These are phyloP conservation scores for Taeniopygia guttata DNA, from an alignment of 2,797 vertebrate species.

Conservation along the genomic window DNA sequence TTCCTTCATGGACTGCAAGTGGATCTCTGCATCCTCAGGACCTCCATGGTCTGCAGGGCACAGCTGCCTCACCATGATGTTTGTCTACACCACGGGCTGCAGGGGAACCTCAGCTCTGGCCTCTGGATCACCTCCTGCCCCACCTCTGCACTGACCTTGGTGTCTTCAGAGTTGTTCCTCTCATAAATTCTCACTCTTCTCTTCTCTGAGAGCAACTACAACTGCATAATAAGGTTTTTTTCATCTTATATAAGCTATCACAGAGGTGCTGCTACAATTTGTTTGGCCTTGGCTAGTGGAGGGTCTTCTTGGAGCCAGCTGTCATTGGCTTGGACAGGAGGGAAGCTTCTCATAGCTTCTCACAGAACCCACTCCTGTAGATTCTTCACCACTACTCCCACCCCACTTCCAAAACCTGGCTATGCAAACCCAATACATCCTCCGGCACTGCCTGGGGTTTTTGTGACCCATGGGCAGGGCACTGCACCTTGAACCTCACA, in stretches of 20 bases:
- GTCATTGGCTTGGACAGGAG: rapidly evolving
- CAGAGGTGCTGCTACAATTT: neutral
- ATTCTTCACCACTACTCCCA: too few species aligned
- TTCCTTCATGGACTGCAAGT: neutral
- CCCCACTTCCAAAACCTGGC: neutral
- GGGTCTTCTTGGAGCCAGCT: neutral
- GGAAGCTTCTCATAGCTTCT: neutral
- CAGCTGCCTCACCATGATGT: neutral
- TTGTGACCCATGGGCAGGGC: neutral
- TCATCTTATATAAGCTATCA: neutral
- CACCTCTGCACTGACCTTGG: neutral
- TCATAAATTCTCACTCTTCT: neutral
- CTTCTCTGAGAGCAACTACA: neutral
- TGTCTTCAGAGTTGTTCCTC: neutral
- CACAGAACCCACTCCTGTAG: neutral
- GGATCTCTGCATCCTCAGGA: neutral
- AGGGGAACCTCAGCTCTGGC: neutral
- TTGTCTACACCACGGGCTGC: rapidly evolving
- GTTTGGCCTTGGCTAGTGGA: neutral
- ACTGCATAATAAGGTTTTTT: too few species aligned
- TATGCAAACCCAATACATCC: neutral
- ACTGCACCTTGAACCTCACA: neutral
- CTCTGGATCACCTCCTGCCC: rapidly evolving
- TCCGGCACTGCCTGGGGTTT: neutral
- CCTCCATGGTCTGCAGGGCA: too few species aligned